These are phyloP conservation scores for Brachionus angularis DNA, from an alignment of 1,140 invertebrate species.

Conservation along the genomic window DNA sequence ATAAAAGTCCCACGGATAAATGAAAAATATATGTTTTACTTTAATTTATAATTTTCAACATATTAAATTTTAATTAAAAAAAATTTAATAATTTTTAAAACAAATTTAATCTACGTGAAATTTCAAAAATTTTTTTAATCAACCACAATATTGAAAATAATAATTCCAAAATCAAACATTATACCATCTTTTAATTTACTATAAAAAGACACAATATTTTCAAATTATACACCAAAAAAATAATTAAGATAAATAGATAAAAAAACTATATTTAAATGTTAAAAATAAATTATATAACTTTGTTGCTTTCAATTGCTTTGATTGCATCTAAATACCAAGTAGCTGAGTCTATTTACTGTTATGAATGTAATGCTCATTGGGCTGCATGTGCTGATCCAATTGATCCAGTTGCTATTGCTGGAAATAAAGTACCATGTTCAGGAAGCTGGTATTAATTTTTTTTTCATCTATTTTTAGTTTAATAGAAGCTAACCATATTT, in stretches of 20 bases:
- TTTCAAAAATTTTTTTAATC: too few species aligned
- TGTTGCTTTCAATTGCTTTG: neutral
- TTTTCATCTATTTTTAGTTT: neutral
- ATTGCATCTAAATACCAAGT: neutral
- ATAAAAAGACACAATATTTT: neutral
- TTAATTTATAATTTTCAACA: too few species aligned
- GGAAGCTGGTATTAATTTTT: constrained; percentile 19
- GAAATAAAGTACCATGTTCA: neutral
- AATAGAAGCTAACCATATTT: neutral
- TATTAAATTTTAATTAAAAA: too few species aligned
- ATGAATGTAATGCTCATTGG: constrained; percentile 18
- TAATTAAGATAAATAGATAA: too few species aligned
- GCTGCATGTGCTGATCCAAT: constrained; percentile 1
- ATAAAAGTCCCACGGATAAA: too few species aligned
- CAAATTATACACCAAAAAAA: neutral
- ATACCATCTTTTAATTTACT: neutral
- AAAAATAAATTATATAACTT: neutral
- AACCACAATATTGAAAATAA: too few species aligned
- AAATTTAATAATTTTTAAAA: too few species aligned
- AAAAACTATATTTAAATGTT: neutral
- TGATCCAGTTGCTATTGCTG: neutral
- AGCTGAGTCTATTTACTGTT: constrained; percentile 21
- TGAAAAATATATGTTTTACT: too few species aligned
- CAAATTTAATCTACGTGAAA: too few species aligned
- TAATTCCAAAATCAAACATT: too few species aligned